These are phyloP conservation scores for Pleuronectes platessa DNA, from an alignment of 2,113 vertebrate genomes.

Conservation along the genomic window DNA sequence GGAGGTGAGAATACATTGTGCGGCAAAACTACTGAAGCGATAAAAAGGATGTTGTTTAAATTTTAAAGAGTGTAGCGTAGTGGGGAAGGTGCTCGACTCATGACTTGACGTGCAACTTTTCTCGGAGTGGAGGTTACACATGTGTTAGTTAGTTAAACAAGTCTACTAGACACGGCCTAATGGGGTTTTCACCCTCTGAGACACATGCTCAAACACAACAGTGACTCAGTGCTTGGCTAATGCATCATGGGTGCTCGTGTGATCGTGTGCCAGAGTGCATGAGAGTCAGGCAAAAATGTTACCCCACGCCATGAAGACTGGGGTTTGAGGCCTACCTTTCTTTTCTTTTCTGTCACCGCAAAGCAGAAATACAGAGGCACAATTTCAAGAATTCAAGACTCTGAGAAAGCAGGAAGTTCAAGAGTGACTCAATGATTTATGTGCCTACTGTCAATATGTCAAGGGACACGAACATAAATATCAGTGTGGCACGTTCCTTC, in stretches of 20 bases:
- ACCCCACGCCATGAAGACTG: slow-evolving; percentile 3
- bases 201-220: slow-evolving; percentile 32
- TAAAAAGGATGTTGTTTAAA: not conserved
- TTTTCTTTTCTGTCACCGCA: slow-evolving; percentile 17
- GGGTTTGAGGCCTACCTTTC: slow-evolving; percentile 25
- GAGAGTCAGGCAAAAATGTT: slow-evolving; percentile 7
- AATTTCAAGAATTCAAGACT: slow-evolving; percentile 41
- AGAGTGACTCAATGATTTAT: slow-evolving; percentile 53
- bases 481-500: slow-evolving; percentile 33
- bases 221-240: slow-evolving; percentile 24
- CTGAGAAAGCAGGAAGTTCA: slow-evolving; percentile 61
- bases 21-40: slow-evolving; percentile 39
- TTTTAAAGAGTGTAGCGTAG: not conserved
- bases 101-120: slow-evolving; percentile 27
- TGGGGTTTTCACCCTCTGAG: slow-evolving; percentile 12
- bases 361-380: slow-evolving; percentile 31
- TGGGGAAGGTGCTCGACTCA: slow-evolving; percentile 14
- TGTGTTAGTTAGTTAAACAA: slow-evolving; percentile 25
- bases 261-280: not conserved
- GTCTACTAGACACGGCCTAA: slow-evolving; percentile 25
- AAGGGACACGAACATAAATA: slow-evolving; percentile 52
- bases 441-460: slow-evolving; percentile 47
- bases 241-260: slow-evolving; percentile 24
- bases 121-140: not conserved
- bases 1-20: slow-evolving; percentile 11